phyloP scores from a whole-genome alignment of 2,113 vertebrate genomes.

The Puntigrus tetrazona region DNA sequence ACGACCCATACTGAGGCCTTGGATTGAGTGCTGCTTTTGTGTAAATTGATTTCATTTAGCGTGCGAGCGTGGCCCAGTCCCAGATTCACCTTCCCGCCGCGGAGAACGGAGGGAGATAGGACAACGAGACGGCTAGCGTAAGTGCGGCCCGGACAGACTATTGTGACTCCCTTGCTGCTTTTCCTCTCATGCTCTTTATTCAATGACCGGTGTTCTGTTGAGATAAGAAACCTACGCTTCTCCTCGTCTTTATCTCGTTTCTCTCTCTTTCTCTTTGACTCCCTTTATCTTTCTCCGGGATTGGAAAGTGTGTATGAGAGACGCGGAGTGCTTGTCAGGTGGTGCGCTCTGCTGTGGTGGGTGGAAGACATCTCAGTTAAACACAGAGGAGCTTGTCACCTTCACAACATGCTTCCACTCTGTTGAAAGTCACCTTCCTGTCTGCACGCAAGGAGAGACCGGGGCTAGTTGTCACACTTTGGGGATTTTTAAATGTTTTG shows the following conservation, averaged over 20 bases:
- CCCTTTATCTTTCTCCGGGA: constrained; percentile 29
- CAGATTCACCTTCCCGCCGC: constrained; percentile 29
- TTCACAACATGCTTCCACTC: not conserved
- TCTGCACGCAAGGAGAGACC: not conserved
- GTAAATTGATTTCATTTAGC: constrained; percentile 53
- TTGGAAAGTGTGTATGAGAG: constrained; percentile 14
- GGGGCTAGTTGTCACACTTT: not conserved
- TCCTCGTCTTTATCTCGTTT: constrained; percentile 41
- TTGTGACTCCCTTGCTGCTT: constrained; percentile 20
- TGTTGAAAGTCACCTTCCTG: constrained; percentile 25
- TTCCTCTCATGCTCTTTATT: constrained; percentile 45
- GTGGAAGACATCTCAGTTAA: constrained; percentile 31
- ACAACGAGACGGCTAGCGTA: constrained; percentile 2
- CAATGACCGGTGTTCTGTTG: constrained; percentile 40
- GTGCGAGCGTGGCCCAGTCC: constrained; percentile 1
- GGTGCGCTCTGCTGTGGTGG: constrained; percentile 19
- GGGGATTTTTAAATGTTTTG: not conserved
- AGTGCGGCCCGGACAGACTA: not conserved
- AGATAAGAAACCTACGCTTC: constrained; percentile 52
- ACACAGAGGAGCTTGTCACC: not conserved
- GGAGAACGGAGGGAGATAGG: constrained; percentile 16
- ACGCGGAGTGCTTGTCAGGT: constrained; percentile 23
- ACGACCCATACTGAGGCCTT: not conserved
- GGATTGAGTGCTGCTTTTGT: constrained; percentile 36
- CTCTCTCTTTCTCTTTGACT: constrained; percentile 12